Percentiles rank a stretch among this genome's conserved stretches.
Evolutionary conservation across 1,140 invertebrate genomes (phyloP).

Genomic region (Oryctes rhinoceros): DNA sequence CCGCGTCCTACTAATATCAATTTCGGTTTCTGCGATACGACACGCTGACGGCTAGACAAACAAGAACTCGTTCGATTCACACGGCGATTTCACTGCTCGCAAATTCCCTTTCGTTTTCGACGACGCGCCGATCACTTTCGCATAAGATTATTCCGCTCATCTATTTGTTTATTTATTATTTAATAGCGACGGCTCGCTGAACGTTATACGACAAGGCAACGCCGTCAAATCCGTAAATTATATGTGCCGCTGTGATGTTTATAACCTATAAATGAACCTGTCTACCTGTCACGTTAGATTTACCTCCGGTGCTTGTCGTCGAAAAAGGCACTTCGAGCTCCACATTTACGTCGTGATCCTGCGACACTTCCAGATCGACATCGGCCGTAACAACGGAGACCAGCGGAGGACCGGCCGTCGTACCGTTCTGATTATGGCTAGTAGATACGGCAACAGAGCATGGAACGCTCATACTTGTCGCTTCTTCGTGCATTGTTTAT

Average conservation of each 20-base stretch:
- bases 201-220: not conserved
- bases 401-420: constrained; percentile 47
- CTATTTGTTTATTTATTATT: not conserved
- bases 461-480: constrained; percentile 61
- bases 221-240: not conserved
- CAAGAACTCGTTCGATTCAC: constrained; percentile 28
- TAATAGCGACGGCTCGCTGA: not conserved
- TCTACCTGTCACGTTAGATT: constrained; percentile 44
- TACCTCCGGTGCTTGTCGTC: constrained; percentile 56
- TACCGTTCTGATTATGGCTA: constrained; percentile 56
- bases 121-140: constrained; percentile 49
- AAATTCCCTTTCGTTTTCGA: constrained; percentile 51
- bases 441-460: constrained; percentile 63
- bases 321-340: constrained; percentile 60
- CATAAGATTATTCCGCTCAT: constrained; percentile 33
- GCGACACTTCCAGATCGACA: constrained; percentile 56
- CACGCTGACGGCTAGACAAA: constrained; percentile 33
- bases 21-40: constrained; percentile 28
- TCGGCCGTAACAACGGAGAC: constrained; percentile 52
- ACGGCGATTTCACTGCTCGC: constrained; percentile 36
- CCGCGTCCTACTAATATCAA: constrained; percentile 50
- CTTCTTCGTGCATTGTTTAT: constrained; percentile 63
- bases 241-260: not conserved
- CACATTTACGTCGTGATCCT: constrained; percentile 54
- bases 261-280: constrained; percentile 53